Evolutionary conservation across 1,140 invertebrate species (phyloP), one percentile per base, ranked within the genome.

Genomic region (Pseudobourletiella spinata): DNA sequence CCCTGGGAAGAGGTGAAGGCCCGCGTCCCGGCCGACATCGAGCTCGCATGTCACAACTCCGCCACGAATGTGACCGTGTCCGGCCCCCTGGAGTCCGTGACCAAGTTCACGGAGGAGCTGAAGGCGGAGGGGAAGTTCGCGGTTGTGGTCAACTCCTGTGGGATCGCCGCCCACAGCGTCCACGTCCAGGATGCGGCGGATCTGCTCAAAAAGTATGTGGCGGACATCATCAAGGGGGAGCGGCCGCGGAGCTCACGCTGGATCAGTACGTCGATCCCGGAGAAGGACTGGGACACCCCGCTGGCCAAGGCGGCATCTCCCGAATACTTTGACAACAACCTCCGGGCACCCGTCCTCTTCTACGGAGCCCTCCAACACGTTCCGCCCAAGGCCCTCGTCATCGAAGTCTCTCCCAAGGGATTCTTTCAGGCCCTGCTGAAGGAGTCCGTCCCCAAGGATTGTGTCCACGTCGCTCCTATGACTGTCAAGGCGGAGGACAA

Each of bases 211-310:
- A 20, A 81, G 61, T 83, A 81, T 59, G 80, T 97, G 54, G 30
- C 57, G 16, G 56, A 67, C 48, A 61, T 71, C 30, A 22, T 63
- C 35, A 59, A 63, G 48, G 82, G 80, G 57, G 86, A 91, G 0
- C 90, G 89, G 73, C 83, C 82, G 30, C 82, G 95, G 52, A 83
- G 86, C 2, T 68, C 80, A 0, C 83, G 83, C 61, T 98, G 95
- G 95, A 80, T 98, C 26, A 94, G 90, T 62, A 88, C 88, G 14
- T 96, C 92, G 14, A 86, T 98, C 65, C 89, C 91, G 0, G 85
- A 93, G 75, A 76, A 78, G 0, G 79, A 84, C 16, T 95, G 92
- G 91, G 77, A 80, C 26, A 81, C 84, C 0, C 80, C 86, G 0
- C 71, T 91, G 68, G 89, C 92, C 0, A 81, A 86, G 78, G 84